Percentiles rank a stretch among this genome's conserved stretches.
phyloP scores from a whole-genome alignment of 2,888 invertebrate genomes.

The Hydroisotoma schaefferi region DNA sequence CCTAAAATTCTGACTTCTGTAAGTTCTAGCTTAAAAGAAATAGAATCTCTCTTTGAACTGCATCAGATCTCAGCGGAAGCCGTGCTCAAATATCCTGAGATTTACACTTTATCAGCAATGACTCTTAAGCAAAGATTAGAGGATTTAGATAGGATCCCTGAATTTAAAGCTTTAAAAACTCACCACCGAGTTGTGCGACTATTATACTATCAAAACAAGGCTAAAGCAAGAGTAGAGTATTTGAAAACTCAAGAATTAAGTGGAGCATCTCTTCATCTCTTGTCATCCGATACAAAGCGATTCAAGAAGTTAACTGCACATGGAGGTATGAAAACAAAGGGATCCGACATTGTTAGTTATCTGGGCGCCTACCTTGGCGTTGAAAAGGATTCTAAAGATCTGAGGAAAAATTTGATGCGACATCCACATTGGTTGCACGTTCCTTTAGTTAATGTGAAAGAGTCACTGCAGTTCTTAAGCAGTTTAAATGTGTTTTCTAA shows the following conservation, averaged over 20 bases:
- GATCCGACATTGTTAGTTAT: constrained; percentile 54
- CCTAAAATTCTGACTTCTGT: constrained; percentile 65
- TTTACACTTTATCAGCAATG: constrained; percentile 60
- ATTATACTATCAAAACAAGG: constrained; percentile 56
- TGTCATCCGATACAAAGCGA: constrained; percentile 52
- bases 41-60: constrained; percentile 60
- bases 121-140: constrained; percentile 61
- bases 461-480: constrained; percentile 59
- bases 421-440: constrained; percentile 66
- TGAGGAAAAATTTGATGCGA: constrained; percentile 54
- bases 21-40: constrained; percentile 58
- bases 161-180: constrained; percentile 60
- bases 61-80: constrained; percentile 59
- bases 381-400: constrained; percentile 48
- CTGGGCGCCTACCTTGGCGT: constrained; percentile 52
- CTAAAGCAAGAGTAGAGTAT: constrained; percentile 56
- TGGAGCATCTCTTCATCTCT: constrained; percentile 55
- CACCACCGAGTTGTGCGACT: constrained; percentile 61
- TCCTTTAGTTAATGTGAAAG: constrained; percentile 60
- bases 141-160: constrained; percentile 59
- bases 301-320: constrained; percentile 55
- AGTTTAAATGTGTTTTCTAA: constrained; percentile 55
- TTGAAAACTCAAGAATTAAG: constrained; percentile 56
- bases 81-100: constrained; percentile 57
- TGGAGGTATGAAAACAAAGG: constrained; percentile 56